Conservation (phyloP, 1,140 invertebrate genomes). For the Popillia japonica region DNA sequence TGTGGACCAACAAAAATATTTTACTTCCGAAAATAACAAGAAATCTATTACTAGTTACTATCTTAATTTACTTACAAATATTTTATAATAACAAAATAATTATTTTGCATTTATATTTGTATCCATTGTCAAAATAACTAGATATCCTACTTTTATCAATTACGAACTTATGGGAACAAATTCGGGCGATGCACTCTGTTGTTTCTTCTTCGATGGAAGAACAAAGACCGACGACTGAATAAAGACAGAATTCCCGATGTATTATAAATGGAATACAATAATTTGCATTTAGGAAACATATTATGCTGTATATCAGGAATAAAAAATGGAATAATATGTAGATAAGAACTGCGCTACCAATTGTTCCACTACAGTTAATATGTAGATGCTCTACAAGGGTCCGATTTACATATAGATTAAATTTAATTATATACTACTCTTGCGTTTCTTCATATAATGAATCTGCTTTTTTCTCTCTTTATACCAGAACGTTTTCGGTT, state of each 20-base stretch:
- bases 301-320: background rate
- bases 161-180: too few species aligned
- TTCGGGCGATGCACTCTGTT: too few species aligned
- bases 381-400: background rate
- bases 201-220: background rate
- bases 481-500: background rate
- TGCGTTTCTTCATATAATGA: background rate
- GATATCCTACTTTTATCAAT: too few species aligned
- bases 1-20: too few species aligned
- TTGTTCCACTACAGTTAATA: conserved; percentile 21
- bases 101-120: too few species aligned
- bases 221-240: background rate
- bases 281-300: conserved; percentile 16
- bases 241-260: background rate
- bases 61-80: too few species aligned
- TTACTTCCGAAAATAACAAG: too few species aligned
- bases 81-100: too few species aligned
- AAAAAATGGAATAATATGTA: conserved; percentile 21
- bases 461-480: background rate
- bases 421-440: background rate
- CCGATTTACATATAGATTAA: conserved; percentile 19
- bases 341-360: conserved; percentile 15
- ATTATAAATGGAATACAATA: background rate
- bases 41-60: too few species aligned
- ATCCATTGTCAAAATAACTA: too few species aligned